Evolutionary conservation across 2,797 vertebrate species (phyloP).

Genomic region (Micrastur ruficollis): DNA sequence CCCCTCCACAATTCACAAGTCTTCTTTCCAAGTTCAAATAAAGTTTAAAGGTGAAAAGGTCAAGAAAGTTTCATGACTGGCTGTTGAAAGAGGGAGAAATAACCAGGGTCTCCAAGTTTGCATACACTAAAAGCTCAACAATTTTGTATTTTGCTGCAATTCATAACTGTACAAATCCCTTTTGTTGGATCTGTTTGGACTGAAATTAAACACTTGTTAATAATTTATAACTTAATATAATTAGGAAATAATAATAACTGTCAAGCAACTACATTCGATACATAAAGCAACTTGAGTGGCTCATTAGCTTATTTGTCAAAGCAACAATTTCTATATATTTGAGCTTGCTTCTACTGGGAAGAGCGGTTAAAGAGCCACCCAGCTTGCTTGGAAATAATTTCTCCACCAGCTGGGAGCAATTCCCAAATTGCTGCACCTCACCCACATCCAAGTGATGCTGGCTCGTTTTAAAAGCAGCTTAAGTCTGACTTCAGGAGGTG

Average conservation of each 20-base stretch:
- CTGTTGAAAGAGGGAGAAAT: conserved; percentile 80
- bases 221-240: conserved; percentile 74
- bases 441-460: conserved; percentile 9
- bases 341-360: conserved; percentile 31
- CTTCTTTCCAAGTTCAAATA: conserved; percentile 85
- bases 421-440: conserved; percentile 49
- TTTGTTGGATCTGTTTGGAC: conserved; percentile 68
- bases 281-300: conserved; percentile 66
- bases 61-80: conserved; percentile 82
- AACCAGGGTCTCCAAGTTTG: conserved; percentile 74
- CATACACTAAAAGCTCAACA: conserved; percentile 63
- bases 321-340: conserved; percentile 33
- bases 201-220: conserved; percentile 76
- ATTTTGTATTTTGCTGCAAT: conserved; percentile 74
- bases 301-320: conserved; percentile 62
- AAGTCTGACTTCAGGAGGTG: conserved; percentile 16
- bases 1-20: conserved; percentile 75
- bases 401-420: conserved; percentile 46
- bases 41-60: conserved; percentile 91
- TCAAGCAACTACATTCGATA: conserved; percentile 43
- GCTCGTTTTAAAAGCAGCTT: conserved; percentile 3
- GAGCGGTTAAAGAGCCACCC: conserved; percentile 30
- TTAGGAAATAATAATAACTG: conserved; percentile 66
- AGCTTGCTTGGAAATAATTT: conserved; percentile 36
- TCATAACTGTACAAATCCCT: conserved; percentile 60